A percentile compares a stretch with the other conserved stretches of the same genome.
Evolutionary conservation across 2,797 vertebrate genomes (phyloP).

Genomic region (Phoeniculus purpureus): DNA sequence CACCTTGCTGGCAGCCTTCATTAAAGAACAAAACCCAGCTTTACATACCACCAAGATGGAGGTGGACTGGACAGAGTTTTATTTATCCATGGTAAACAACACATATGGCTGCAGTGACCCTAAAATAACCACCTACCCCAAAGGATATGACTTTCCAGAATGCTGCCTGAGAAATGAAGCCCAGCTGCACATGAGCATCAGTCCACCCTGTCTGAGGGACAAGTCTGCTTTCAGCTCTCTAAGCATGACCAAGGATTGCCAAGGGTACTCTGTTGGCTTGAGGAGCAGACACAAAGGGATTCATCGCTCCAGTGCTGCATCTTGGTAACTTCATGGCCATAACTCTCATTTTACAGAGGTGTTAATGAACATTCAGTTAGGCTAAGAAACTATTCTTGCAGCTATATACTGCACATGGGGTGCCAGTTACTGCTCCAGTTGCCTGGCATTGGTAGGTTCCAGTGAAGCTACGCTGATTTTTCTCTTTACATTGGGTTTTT

Average conservation of each 20-base stretch:
- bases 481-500: neutral
- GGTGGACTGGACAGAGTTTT: accelerated
- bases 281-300: neutral
- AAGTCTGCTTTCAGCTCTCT: neutral
- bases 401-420: neutral
- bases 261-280: neutral
- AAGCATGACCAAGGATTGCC: neutral
- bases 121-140: neutral
- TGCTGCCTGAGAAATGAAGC: neutral
- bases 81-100: neutral
- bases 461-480: neutral
- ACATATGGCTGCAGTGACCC: accelerated
- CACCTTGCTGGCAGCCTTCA: neutral
- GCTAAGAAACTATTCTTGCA: neutral
- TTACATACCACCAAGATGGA: neutral
- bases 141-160: neutral
- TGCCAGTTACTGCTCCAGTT: neutral
- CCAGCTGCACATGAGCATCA: accelerated
- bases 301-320: neutral
- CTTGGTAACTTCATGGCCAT: neutral
- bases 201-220: accelerated
- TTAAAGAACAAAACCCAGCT: neutral
- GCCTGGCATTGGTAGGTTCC: neutral
- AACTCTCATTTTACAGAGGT: neutral
- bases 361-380: neutral